Percentiles rank a stretch among this genome's conserved stretches.
Conservation (phyloP, 1,140 invertebrate species). For the Trachelipus rathkii region DNA sequence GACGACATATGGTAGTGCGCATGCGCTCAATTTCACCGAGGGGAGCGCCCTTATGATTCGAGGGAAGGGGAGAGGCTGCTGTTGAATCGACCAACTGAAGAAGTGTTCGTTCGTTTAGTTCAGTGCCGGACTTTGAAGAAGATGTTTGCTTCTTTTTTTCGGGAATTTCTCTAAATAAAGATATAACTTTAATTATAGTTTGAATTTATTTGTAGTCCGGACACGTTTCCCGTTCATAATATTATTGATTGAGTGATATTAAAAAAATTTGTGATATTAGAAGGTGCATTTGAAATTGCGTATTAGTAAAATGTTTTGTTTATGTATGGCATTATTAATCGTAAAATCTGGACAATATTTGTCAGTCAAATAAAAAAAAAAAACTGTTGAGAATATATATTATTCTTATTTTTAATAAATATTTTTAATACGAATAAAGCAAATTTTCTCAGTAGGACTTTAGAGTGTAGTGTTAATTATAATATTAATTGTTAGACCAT, state of each 20-base stretch:
- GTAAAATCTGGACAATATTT: background rate
- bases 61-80: background rate
- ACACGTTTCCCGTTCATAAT: background rate
- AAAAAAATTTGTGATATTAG: background rate
- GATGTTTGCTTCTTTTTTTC: background rate
- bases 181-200: background rate
- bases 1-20: background rate
- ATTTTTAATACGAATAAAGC: background rate
- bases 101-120: background rate
- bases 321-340: constrained; percentile 1
- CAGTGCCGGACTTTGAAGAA: background rate
- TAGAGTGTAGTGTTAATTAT: background rate
- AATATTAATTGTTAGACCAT: background rate
- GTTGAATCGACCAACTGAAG: background rate
- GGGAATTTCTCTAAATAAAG: background rate
- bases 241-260: background rate
- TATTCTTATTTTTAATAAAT: background rate
- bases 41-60: background rate
- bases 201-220: background rate
- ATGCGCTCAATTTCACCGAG: background rate
- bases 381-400: background rate
- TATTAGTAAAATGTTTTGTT: background rate
- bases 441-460: background rate
- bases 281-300: background rate
- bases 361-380: too few relatives aligned